Evolutionary conservation across 2,797 vertebrate species (phyloP), one percentile per base, ranked within the genome.

Genomic region (Clarias platycephalus): DNA sequence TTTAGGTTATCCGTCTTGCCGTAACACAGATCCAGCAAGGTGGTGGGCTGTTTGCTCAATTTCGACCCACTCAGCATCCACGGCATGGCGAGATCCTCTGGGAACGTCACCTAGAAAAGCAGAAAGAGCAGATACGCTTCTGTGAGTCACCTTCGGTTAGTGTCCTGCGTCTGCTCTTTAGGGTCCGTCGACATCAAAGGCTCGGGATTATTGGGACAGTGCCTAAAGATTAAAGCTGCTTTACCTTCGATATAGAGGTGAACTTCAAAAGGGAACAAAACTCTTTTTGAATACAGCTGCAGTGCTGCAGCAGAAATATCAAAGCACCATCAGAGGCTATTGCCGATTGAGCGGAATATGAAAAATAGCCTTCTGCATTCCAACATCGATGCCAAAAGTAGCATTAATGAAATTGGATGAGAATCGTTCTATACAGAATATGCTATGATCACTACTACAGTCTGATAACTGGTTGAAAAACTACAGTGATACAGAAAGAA

Each of bases 1-100:
- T 90, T 91, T 58, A 91, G 84, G 87, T 91, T 92, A 87, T 91
- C 88, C 68, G 89, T 92, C 88, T 88, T 87, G 87, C 84, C 88
- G 84, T 86, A 92, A 87, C 89, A 92, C 76, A 92, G 83, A 86
- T 92, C 88, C 83, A 93, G 81, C 87, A 92, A 83, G 34, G 76
- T 91, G 60, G 91, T 76, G 71, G 91, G 82, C 66, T 85, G 88
- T 87, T 89, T 91, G 87, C 76, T 83, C 18, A 93, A 82, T 82
- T 89, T 87, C 81, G 89, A 89, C 84, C 85, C 88, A 82, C 86
- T 86, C 58, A 92, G 88, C 72, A 92, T 26, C 87, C 91, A 92
- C 20, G 90, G 86, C 72, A 89, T 82, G 26, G 87, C 85, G 86
- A 93, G 84, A 67, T 90, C 89, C 80, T 92, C 88, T 26, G 89